Conservation (phyloP, 2,888 invertebrate genomes). For the Leucozona laternaria region DNA sequence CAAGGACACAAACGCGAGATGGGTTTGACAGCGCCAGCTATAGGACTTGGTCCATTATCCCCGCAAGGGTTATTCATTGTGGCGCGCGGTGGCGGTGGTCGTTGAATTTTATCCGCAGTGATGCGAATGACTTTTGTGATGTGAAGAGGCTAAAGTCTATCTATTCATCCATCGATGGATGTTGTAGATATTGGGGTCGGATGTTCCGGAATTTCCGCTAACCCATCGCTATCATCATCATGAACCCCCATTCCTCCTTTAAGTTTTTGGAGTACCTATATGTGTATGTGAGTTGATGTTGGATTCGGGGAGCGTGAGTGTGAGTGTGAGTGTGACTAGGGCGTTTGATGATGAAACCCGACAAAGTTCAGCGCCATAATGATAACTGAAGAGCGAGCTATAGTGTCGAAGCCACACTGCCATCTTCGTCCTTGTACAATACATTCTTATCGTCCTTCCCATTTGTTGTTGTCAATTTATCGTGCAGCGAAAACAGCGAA, state of each 20-base stretch:
- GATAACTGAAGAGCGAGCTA: conserved; percentile 63
- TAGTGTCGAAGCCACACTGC: conserved; percentile 35
- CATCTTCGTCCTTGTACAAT: conserved; percentile 32
- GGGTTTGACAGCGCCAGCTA: conserved; percentile 68
- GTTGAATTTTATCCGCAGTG: conserved; percentile 76
- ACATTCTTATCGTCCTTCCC: conserved; percentile 34
- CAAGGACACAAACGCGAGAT: conserved; percentile 67
- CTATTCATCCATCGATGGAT: conserved; percentile 72
- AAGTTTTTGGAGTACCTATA: not conserved
- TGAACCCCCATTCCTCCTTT: not conserved
- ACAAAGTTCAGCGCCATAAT: conserved; percentile 63
- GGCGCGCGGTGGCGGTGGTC: conserved; percentile 74
- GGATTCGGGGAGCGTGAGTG: not conserved
- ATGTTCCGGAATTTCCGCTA: conserved; percentile 46
- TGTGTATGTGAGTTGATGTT: not conserved
- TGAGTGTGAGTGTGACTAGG: conserved; percentile 30
- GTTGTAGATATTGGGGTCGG: conserved; percentile 38
- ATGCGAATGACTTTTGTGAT: conserved; percentile 76
- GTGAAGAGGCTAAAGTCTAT: conserved; percentile 76
- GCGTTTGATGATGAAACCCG: conserved; percentile 49
- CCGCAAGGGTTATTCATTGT: conserved; percentile 75
- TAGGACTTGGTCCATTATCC: conserved; percentile 73
- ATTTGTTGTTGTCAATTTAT: conserved; percentile 47
- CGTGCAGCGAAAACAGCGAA: conserved; percentile 44
- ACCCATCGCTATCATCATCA: conserved; percentile 7